Evolutionary conservation across 2,888 invertebrate genomes (phyloP).

Genomic region (Cephonodes hylas): DNA sequence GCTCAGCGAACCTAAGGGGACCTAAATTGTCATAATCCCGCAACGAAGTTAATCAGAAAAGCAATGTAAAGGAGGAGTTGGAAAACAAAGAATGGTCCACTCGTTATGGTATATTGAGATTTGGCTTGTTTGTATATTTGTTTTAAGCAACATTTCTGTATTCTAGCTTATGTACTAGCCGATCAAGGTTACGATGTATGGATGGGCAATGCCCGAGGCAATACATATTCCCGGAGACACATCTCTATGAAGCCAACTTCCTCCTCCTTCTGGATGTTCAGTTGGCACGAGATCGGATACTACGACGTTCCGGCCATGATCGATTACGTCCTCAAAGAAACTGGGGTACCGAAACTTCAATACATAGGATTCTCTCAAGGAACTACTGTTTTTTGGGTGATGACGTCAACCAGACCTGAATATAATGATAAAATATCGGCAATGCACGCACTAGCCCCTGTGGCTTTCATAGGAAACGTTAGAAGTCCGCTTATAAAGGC

Average conservation of each 20-base stretch:
- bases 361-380: constrained; percentile 89
- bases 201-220: constrained; percentile 93
- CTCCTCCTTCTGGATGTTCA: constrained; percentile 74
- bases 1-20: too few species aligned
- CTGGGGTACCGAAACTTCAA: constrained; percentile 79
- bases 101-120: neutral
- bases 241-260: constrained; percentile 55
- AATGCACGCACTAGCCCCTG: constrained; percentile 83
- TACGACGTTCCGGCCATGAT: constrained; percentile 89
- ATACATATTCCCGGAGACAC: constrained; percentile 86
- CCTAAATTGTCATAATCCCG: too few species aligned
- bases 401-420: constrained; percentile 78
- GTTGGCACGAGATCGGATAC: constrained; percentile 89
- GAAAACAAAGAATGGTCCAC: too few species aligned
- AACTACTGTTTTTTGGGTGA: constrained; percentile 82
- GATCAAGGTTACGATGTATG: constrained; percentile 89
- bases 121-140: neutral
- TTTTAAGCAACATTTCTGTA: constrained; percentile 4
- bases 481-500: constrained; percentile 72
- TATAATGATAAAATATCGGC: constrained; percentile 81
- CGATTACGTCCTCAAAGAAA: constrained; percentile 81
- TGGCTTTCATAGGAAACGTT: constrained; percentile 76
- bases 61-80: too few species aligned
- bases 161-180: constrained; percentile 84
- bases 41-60: too few species aligned